Base-by-base conservation (phyloP, 2,797 vertebrate species). In the Chelonia mydas region DNA sequence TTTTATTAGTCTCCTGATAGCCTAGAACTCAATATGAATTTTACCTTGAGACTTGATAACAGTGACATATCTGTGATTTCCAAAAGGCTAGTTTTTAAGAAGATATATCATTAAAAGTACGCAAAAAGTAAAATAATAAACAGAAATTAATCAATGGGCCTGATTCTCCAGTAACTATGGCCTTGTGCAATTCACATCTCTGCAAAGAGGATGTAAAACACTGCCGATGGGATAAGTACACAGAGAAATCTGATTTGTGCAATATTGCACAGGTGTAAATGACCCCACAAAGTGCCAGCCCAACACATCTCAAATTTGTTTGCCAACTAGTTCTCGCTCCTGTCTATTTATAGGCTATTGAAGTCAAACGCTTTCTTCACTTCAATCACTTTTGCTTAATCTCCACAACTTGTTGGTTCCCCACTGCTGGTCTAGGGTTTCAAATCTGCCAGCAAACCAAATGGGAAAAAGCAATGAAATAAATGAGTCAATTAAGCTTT, bases 321-420 rank as follows among this genome's bases (percentile, higher is more conserved):
- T 65, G 93, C 72, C 90, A 93, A 54, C 77, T 89, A 91, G 82
- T 37, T 74, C 53, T 96, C 72, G 50, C 51, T 92, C 85, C 83
- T 54, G 53, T 81, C 31, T 87, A 65, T 89, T 79, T 92, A 80
- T 54, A 86, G 77, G 49, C 86, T 88, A 78, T 31, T 94, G 83
- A 95, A 95, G 91, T 86, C 27, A 7, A 93, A 81, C 83, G 57
- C 16, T 78, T 68, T 79, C 83, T 80, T 77, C 57, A 82, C 91
- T 91, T 92, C 92, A 93, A 37, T 81, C 27, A 41, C n/a, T 94
- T 78, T 57, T 90, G 51, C 87, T 74, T 37, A 57, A 19, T 82
- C 57, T n/a, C 50, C 55, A 59, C 54, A n/a, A 50, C 10, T 37
- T 77, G 27, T n/a, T 65, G 81, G 5, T 49, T 78, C 33, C 53